Base-by-base conservation (phyloP, 2,797 vertebrate species). In the Rhinogobio ventralis region DNA sequence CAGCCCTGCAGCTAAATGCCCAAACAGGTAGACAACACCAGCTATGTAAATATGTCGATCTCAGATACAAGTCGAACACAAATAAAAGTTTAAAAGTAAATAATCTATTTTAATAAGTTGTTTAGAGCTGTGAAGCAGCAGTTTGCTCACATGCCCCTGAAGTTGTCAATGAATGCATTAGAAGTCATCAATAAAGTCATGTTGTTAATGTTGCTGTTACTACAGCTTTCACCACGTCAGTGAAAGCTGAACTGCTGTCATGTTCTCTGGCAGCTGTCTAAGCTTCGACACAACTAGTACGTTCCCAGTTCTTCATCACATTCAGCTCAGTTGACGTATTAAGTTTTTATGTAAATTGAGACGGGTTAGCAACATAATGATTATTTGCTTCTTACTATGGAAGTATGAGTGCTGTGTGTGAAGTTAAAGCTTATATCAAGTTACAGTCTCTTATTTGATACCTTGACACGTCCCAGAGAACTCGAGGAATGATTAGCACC, bases 401-500 rank as follows among this genome's bases (percentile, higher is more conserved):
- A 68, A 17, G 60, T 42, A 8, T 77, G 73, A 68, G 30, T 25
- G 64, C 45, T 62, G 25, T 67, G 46, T 64, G 84, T 84, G 67
- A 82, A 73, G 20, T 45, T 53, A 28, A 42, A 17, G 60, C 84
- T 84, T 53, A 67, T 82, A 80, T 90, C 28, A 76, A 84, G 83
- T 89, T 81, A 79, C 67, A 60, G 69, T 82, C 85, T 79, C 82
- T 79, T 81, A 75, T 90, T 66, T 83, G 82, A 28, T 42, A 73
- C 74, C 55, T 81, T 89, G 82, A 82, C 85, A 85, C 85, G 57
- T 77, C 60, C 20, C 19, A 79, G 14, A 73, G 84, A 83, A 88
- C 83, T 91, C 62, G 71, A 89, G 86, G 87, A 87, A 90, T 85
- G 82, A 88, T 89, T 84, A 79, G 42, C 72, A 57, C 60, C 66